These are phyloP conservation scores for Drymonia ruficornis DNA, from an alignment of 2,888 invertebrate species.

Conservation along the genomic window DNA sequence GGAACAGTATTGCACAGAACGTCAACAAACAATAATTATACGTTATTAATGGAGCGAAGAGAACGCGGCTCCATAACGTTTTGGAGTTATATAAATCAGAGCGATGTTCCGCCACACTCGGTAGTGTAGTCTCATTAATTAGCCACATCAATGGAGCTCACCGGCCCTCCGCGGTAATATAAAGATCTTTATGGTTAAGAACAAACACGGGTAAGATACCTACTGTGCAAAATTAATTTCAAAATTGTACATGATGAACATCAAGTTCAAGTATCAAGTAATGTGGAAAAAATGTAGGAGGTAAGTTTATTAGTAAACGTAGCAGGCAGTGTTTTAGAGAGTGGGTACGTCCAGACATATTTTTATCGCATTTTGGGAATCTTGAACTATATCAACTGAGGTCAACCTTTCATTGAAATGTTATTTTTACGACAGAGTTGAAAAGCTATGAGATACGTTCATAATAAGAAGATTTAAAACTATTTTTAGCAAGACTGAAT, in stretches of 20 bases:
- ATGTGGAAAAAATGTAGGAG: too few species aligned
- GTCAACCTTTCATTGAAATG: too few species aligned
- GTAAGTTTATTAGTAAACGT: too few species aligned
- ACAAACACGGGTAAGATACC: slow-evolving; percentile 4
- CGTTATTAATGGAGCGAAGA: slow-evolving; percentile 61
- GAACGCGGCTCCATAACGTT: slow-evolving; percentile 56
- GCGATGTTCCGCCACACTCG: slow-evolving; percentile 55
- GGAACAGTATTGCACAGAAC: slow-evolving; percentile 18
- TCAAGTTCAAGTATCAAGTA: too few species aligned
- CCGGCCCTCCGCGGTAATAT: slow-evolving; percentile 37
- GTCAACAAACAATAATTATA: slow-evolving; percentile 63
- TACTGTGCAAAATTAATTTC: not conserved
- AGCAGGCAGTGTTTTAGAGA: too few species aligned
- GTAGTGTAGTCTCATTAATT: slow-evolving; percentile 73
- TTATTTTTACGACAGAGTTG: not conserved
- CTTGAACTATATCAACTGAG: too few species aligned
- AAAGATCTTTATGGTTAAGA: slow-evolving; percentile 7
- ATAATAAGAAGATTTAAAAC: slow-evolving; percentile 5
- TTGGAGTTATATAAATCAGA: slow-evolving; percentile 67
- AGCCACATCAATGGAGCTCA: slow-evolving; percentile 64
- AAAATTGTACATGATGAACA: not conserved
- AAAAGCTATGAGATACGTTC: not conserved
- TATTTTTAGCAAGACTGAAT: slow-evolving; percentile 7
- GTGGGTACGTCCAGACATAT: too few species aligned
- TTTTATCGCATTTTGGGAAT: too few species aligned